Percentiles rank a stretch among this genome's conserved stretches.
Evolutionary conservation across 2,113 vertebrate species (phyloP).

Genomic region (Salvelinus fontinalis): DNA sequence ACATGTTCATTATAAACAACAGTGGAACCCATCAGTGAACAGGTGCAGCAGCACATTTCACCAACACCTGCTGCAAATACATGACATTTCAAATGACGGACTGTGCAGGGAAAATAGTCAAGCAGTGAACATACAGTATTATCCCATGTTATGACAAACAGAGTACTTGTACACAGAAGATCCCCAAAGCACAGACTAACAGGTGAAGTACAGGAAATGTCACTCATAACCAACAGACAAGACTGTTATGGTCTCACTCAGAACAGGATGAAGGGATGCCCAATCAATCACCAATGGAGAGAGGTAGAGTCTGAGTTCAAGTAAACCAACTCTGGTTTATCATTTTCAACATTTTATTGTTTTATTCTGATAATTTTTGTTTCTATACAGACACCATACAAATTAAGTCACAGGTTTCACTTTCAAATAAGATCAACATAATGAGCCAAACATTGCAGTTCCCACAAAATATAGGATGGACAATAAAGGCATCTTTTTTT

Average conservation of each 20-base stretch:
- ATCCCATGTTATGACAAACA: constrained; percentile 11
- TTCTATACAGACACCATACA: constrained; percentile 97
- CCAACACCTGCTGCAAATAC: neutral
- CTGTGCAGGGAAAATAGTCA: constrained; percentile 37
- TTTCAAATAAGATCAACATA: constrained; percentile 82
- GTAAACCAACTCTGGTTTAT: constrained; percentile 69
- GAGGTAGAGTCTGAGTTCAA: constrained; percentile 69
- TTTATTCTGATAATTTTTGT: constrained; percentile 68
- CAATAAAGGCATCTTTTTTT: constrained; percentile 80
- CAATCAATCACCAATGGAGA: constrained; percentile 74
- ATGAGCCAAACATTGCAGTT: constrained; percentile 87
- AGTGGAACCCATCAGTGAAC: neutral
- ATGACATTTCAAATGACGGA: constrained; percentile 12
- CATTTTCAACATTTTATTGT: constrained; percentile 76
- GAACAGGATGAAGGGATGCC: constrained; percentile 69
- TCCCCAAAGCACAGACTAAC: constrained; percentile 56
- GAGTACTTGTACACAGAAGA: constrained; percentile 24
- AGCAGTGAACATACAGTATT: constrained; percentile 12
- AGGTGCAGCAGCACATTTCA: neutral
- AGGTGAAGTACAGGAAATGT: constrained; percentile 48
- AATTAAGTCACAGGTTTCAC: constrained; percentile 93
- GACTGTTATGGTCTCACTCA: constrained; percentile 74
- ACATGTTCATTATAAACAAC: neutral
- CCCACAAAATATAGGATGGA: constrained; percentile 96
- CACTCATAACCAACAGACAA: constrained; percentile 55